Evolutionary conservation across 2,113 vertebrate species (phyloP), one percentile per base, ranked within the genome.

Genomic region (Silurus meridionalis): DNA sequence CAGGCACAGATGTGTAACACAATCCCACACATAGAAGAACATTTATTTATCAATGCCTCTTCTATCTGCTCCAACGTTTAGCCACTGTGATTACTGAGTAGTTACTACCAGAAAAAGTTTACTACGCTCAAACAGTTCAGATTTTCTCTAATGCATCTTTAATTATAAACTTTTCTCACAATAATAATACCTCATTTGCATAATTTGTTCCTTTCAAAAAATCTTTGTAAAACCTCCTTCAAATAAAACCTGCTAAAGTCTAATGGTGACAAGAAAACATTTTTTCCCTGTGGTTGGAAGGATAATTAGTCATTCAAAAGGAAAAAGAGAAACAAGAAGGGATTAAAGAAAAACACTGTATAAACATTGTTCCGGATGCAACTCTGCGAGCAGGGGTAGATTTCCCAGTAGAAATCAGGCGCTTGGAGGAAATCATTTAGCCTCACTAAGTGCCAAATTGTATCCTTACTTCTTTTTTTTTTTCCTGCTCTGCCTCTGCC

Each of bases 321-420:
- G 25, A 66, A 67, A 83, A 84, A 28, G 17, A 58, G n/a, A 46
- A 25, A 63, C 25, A 57, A 89, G 75, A 71, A 63, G 48, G 50
- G 75, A 84, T 60, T 37, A 60, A 75, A 83, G 95, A 94, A 83
- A 95, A 95, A 95, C 94, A 94, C 95, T 96, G 96, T 95, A 96
- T 96, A 97, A 97, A 97, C 96, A 96, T 97, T 97, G 96, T 97
- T 96, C 95, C 96, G 96, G 96, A 97, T 97, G 96, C 94, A 96
- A 96, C 96, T 96, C 96, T 95, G 95, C 93, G 95, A 96, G 95
- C 94, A 94, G 96, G 95, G 95, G 96, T 96, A 96, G 95, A 96
- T 97, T 97, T 97, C 96, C 96, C 96, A 96, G 96, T 96, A 97
- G 96, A 97, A 97, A 96, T 96, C 96, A 97, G 96, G 95, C 95